A percentile compares a stretch with the other conserved stretches of the same genome.
phyloP scores from a whole-genome alignment of 2,888 invertebrate species.

The Elysia crispata region DNA sequence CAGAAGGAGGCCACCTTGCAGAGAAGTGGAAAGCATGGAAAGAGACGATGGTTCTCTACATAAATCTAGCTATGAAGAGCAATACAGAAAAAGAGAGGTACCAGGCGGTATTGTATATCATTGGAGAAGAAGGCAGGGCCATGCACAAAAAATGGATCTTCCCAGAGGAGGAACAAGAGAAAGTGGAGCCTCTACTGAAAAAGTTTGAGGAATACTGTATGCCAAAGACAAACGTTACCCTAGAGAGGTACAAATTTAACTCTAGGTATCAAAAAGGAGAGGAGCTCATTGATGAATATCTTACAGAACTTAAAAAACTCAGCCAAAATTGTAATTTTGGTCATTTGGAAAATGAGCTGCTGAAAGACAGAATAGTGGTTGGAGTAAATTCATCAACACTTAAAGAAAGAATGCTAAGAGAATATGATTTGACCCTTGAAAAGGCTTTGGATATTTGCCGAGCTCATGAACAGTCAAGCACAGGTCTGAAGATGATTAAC shows the following conservation, averaged over 20 bases:
- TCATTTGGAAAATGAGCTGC: not conserved
- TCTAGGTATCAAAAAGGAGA: no score
- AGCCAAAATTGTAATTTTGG: constrained; percentile 1
- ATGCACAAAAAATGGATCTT: not conserved
- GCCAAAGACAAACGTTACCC: not conserved
- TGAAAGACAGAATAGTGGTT: not conserved
- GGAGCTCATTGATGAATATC: not conserved
- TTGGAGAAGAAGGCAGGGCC: not conserved
- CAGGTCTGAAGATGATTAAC: no score
- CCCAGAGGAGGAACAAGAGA: not conserved
- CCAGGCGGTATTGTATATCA: not conserved
- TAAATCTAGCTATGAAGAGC: no score
- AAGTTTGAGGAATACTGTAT: not conserved
- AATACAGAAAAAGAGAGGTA: no score
- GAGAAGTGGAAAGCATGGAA: no score
- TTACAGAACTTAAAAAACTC: not conserved
- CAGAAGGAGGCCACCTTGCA: no score
- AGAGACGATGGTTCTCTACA: no score
- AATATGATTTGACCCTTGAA: no score
- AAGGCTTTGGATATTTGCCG: no score
- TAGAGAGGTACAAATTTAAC: no score
- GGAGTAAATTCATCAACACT: not conserved
- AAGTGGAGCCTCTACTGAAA: not conserved
- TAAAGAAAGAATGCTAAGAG: not conserved
- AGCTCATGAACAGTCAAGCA: no score